phyloP scores from a whole-genome alignment of 2,113 vertebrate genomes.

The Hemiscyllium ocellatum region DNA sequence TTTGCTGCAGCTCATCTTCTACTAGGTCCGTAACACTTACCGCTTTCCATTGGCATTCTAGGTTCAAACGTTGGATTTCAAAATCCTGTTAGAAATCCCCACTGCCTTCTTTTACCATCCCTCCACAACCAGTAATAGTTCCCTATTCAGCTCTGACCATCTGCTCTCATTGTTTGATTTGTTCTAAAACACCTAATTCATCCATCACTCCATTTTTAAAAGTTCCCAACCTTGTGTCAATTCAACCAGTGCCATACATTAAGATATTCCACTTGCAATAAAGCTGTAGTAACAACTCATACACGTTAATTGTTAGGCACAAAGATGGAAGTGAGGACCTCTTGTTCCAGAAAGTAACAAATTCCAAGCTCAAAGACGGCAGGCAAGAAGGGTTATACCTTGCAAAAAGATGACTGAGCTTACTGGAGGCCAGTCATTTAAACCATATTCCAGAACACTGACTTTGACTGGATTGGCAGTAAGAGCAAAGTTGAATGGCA shows the following conservation, averaged over 20 bases:
- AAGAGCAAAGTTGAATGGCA: not conserved
- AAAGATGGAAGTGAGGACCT: not conserved
- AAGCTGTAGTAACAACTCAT: not conserved
- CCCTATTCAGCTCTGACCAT: not conserved
- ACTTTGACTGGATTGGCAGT: not conserved
- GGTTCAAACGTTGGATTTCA: not conserved
- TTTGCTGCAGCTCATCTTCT: too few relatives aligned
- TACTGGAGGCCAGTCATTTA: not conserved
- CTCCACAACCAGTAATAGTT: too few relatives aligned
- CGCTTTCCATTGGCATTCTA: not conserved
- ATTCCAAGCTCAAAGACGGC: not conserved
- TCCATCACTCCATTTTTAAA: not conserved
- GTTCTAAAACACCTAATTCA: not conserved
- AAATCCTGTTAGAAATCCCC: too few relatives aligned
- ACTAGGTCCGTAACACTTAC: not conserved
- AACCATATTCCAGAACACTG: not conserved
- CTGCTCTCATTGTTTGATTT: not conserved
- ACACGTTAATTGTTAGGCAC: not conserved
- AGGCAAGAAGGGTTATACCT: not conserved
- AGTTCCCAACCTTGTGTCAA: not conserved
- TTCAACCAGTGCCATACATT: not conserved
- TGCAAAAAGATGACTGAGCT: not conserved
- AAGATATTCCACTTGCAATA: not conserved
- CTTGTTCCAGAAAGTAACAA: not conserved
- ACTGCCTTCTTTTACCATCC: too few relatives aligned